Conservation (phyloP, 2,113 vertebrate genomes). For the Rhabdomys dilectus region DNA sequence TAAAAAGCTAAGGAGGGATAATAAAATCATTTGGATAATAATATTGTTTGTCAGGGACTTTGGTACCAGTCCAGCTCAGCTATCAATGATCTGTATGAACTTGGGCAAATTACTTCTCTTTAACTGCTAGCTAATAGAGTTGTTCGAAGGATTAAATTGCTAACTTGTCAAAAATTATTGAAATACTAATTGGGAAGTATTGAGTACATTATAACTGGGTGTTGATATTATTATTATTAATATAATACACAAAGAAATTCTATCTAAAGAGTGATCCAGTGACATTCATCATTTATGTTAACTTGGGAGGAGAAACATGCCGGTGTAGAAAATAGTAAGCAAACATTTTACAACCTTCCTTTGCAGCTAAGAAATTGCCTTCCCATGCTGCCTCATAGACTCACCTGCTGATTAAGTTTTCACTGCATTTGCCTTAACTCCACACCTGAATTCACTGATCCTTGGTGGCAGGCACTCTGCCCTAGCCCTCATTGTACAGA, state of each 20-base stretch:
- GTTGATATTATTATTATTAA: not conserved
- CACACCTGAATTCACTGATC: conserved; percentile 45
- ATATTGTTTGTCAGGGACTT: not conserved
- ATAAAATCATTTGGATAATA: not conserved
- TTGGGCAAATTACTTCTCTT: not conserved
- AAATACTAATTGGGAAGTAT: conserved; percentile 13
- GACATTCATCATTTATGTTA: not conserved
- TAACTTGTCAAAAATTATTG: not conserved
- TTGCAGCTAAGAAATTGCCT: not conserved
- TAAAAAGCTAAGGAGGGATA: not conserved
- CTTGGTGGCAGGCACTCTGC: conserved; percentile 15
- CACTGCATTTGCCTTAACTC: conserved; percentile 38
- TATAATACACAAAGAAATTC: not conserved
- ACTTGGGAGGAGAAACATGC: not conserved
- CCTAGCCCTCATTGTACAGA: not conserved
- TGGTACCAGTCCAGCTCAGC: not conserved
- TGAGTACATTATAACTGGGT: not conserved
- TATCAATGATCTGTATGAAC: not conserved
- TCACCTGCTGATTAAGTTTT: conserved; percentile 26
- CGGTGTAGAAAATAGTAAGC: not conserved
- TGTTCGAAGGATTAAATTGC: conserved; percentile 14
- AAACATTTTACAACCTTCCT: not conserved
- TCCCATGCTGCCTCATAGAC: not conserved
- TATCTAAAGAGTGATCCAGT: not conserved
- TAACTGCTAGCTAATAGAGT: not conserved